Evolutionary conservation across 2,888 invertebrate species (phyloP).

Genomic region (Nephrotoma guestfalica): DNA sequence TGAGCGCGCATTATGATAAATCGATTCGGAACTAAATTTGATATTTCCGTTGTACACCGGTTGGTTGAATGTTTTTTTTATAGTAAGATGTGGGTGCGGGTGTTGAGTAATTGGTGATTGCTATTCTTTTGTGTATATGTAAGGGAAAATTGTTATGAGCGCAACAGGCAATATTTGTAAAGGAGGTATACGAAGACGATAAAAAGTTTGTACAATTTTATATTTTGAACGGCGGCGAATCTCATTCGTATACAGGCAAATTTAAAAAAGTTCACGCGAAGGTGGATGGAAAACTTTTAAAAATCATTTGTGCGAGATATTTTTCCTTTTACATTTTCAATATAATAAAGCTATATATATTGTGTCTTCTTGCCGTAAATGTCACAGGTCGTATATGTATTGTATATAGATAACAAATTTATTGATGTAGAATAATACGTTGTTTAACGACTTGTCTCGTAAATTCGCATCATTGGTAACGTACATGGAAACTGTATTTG

Average conservation of each 20-base stretch:
- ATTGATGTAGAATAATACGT: background rate
- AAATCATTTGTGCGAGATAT: background rate
- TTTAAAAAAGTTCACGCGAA: background rate
- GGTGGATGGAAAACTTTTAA: background rate
- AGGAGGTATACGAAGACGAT: background rate
- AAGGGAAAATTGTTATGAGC: too few species aligned
- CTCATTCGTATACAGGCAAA: background rate
- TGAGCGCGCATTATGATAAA: too few species aligned
- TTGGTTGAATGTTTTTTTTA: too few species aligned
- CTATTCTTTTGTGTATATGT: too few species aligned
- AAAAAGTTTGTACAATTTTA: background rate
- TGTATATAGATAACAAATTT: background rate
- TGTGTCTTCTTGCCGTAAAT: background rate
- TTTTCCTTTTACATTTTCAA: background rate
- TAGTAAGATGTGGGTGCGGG: too few species aligned
- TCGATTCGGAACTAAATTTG: too few species aligned
- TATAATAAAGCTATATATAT: background rate
- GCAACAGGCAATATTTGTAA: too few species aligned
- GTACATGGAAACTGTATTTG: background rate
- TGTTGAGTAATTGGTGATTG: too few species aligned
- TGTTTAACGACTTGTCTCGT: background rate
- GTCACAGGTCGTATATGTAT: background rate
- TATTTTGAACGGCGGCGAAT: background rate
- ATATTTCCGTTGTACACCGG: too few species aligned
- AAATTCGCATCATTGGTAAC: background rate